Evolutionary conservation across 1,140 invertebrate genomes (phyloP).

Genomic region (Nixonia krombeini): DNA sequence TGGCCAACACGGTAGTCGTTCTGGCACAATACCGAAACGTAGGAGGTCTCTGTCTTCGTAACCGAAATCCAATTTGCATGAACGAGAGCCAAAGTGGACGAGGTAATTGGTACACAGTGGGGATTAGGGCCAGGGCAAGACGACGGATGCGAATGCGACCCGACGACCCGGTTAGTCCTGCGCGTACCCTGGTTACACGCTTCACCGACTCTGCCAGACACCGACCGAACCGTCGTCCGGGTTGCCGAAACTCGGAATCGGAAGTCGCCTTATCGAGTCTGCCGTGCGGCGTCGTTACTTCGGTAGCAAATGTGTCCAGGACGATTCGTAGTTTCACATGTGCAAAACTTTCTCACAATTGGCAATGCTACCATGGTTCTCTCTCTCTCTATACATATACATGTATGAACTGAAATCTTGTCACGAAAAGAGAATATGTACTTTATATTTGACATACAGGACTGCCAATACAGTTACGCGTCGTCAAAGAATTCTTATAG

Average conservation of each 20-base stretch:
- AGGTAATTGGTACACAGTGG: slow-evolving; percentile 67
- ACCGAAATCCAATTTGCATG: slow-evolving; percentile 68
- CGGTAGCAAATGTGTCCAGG: too few species aligned
- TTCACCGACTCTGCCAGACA: slow-evolving; percentile 26
- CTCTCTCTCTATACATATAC: too few species aligned
- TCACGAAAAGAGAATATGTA: too few species aligned
- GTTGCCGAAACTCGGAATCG: slow-evolving; percentile 34
- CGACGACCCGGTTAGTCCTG: slow-evolving; percentile 34
- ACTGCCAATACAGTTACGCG: too few species aligned
- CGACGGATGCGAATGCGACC: slow-evolving; percentile 41
- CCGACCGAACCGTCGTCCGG: slow-evolving; percentile 29
- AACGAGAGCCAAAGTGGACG: slow-evolving; percentile 60
- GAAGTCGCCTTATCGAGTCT: too few species aligned
- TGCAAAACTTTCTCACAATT: too few species aligned
- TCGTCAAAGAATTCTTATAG: too few species aligned
- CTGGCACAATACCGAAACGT: slow-evolving; percentile 35
- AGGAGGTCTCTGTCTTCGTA: slow-evolving; percentile 44
- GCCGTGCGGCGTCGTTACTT: too few species aligned
- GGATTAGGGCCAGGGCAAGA: slow-evolving; percentile 56
- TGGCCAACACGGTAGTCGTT: slow-evolving; percentile 29
- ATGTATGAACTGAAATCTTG: too few species aligned
- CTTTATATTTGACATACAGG: too few species aligned
- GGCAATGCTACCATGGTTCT: too few species aligned
- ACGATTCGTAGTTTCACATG: too few species aligned
- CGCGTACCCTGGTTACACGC: slow-evolving; percentile 15